These are phyloP conservation scores for Lucilia sericata DNA, from an alignment of 1,140 invertebrate genomes.

Conservation along the genomic window DNA sequence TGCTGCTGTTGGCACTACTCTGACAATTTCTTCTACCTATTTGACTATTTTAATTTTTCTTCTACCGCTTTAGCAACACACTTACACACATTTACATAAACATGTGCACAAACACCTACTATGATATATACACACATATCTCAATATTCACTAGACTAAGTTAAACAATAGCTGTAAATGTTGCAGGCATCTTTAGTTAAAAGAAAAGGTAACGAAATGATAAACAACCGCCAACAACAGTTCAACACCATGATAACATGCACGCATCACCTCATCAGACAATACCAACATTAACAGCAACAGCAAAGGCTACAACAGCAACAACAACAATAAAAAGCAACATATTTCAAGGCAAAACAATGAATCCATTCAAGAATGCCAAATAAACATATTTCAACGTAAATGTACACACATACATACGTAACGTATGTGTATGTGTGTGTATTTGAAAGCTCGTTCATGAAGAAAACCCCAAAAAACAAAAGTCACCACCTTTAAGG, in stretches of 20 bases:
- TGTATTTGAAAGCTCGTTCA: no score
- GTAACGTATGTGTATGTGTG: no score
- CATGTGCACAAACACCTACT: no score
- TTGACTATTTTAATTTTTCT: not conserved
- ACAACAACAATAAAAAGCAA: not conserved
- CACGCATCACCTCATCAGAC: slow-evolving; percentile 11
- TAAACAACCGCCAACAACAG: slow-evolving; percentile 27
- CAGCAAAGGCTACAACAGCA: not conserved
- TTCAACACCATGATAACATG: not conserved
- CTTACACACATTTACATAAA: not conserved
- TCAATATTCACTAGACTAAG: not conserved
- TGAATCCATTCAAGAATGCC: not conserved
- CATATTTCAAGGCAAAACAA: slow-evolving; percentile 10
- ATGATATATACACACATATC: no score
- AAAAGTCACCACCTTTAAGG: slow-evolving; percentile 2
- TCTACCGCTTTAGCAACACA: not conserved
- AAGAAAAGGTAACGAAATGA: slow-evolving; percentile 2
- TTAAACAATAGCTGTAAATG: not conserved
- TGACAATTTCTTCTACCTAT: not conserved
- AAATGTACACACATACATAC: not conserved
- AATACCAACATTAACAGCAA: not conserved
- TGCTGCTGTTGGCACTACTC: no score
- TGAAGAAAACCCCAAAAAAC: not conserved
- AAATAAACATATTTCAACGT: not conserved
- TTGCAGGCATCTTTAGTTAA: not conserved